Percentiles rank a stretch among this genome's conserved stretches.
Conservation (phyloP, 92 coral and sea anemone genomes). For the Meandrina meandrites region DNA sequence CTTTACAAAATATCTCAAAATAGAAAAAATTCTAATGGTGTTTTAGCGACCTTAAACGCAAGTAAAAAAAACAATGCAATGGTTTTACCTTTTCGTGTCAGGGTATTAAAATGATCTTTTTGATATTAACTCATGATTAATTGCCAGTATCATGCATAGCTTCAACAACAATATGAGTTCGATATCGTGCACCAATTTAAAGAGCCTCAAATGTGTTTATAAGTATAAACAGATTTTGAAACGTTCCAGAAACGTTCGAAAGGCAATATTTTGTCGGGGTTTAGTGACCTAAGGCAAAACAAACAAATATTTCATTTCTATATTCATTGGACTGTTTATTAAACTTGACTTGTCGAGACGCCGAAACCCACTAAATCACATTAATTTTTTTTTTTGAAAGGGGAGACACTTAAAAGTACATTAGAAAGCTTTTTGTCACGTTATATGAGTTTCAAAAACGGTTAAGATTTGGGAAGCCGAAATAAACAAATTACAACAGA, state of each 20-base stretch:
- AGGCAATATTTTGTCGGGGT: background rate
- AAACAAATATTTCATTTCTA: background rate
- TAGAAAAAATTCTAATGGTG: background rate
- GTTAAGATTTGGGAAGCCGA: too few species aligned
- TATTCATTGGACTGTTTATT: background rate
- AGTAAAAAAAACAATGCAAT: background rate
- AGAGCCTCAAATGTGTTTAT: background rate
- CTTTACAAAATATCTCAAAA: background rate
- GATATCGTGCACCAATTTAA: background rate
- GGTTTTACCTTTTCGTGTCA: background rate
- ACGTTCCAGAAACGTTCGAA: background rate
- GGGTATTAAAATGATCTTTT: background rate
- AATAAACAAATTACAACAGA: background rate
- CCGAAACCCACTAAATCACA: background rate
- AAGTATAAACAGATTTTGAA: background rate
- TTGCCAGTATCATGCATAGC: background rate
- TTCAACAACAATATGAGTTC: background rate
- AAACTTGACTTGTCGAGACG: background rate
- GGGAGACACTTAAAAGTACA: background rate
- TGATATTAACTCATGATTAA: background rate
- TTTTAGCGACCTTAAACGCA: slow-evolving; percentile 1
- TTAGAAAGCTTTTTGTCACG: background rate
- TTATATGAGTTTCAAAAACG: background rate
- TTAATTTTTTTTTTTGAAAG: background rate
- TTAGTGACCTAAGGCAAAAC: background rate